phyloP scores from a whole-genome alignment of 2,797 vertebrate species.

The Dicrostonyx torquatus region DNA sequence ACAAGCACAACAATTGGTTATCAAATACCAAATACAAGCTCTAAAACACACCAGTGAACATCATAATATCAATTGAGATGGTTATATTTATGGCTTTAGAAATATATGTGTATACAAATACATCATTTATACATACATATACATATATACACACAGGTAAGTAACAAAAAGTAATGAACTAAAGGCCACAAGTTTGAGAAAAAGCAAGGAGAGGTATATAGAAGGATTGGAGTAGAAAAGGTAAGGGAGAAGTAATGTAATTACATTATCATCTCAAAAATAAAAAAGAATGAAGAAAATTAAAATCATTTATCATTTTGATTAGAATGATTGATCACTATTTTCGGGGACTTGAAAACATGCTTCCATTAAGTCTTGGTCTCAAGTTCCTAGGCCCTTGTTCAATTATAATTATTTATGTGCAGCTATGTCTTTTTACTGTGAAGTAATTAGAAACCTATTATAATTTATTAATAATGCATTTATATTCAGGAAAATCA shows the following conservation, averaged over 20 bases:
- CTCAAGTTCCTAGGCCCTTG: neutral
- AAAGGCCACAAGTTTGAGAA: neutral
- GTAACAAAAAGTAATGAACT: no score
- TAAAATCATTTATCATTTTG: neutral
- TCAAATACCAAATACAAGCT: neutral
- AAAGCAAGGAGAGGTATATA: neutral
- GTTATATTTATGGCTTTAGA: neutral
- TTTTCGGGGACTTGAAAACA: neutral
- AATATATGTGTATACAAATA: neutral
- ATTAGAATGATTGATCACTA: neutral
- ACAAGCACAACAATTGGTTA: no score
- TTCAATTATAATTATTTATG: neutral
- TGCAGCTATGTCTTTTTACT: neutral
- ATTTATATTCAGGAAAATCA: neutral
- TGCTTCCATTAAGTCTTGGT: neutral
- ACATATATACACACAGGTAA: fast-evolving
- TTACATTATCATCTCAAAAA: conserved; percentile 4
- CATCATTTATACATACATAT: neutral
- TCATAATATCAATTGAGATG: neutral
- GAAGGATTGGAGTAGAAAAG: neutral
- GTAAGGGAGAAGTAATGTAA: neutral
- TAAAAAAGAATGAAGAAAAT: neutral
- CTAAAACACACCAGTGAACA: neutral
- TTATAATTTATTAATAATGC: neutral
- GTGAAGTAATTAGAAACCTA: neutral